phyloP scores from a whole-genome alignment of 2,113 vertebrate species.

The Ceratotherium simum region DNA sequence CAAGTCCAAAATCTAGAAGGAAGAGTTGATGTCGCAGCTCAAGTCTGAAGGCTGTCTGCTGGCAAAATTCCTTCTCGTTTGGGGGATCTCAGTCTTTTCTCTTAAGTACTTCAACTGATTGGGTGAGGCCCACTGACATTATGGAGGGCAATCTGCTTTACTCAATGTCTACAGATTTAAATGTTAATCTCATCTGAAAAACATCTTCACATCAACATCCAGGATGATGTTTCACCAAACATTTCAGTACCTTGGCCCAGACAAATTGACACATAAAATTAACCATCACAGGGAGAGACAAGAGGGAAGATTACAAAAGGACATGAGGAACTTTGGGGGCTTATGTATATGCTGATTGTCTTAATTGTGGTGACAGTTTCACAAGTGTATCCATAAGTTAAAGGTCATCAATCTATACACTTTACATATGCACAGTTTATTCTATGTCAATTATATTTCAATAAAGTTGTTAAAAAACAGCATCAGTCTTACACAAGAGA shows the following conservation, averaged over 20 bases:
- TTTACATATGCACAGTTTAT: not conserved
- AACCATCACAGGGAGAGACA: not conserved
- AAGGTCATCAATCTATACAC: not conserved
- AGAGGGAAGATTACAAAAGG: not conserved
- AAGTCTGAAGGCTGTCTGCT: not conserved
- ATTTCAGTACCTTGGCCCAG: not conserved
- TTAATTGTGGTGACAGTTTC: not conserved
- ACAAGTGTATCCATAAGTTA: fast-evolving
- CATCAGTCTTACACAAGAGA: not conserved
- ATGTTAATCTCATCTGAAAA: not conserved
- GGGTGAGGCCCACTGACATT: not conserved
- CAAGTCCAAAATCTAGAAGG: not conserved
- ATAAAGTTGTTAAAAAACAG: not conserved
- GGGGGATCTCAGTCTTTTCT: not conserved
- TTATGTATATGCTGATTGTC: too few species aligned
- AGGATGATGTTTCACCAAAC: not conserved
- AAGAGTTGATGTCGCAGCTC: not conserved
- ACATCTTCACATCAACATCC: not conserved
- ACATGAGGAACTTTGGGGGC: too few species aligned
- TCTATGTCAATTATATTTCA: not conserved
- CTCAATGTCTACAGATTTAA: not conserved
- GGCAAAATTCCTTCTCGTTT: not conserved
- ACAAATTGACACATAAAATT: not conserved
- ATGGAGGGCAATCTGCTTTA: not conserved
- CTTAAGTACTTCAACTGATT: not conserved